Percentiles rank a stretch among this genome's conserved stretches.
Conservation (phyloP, 1,140 invertebrate species). For the Anadara kagoshimensis region DNA sequence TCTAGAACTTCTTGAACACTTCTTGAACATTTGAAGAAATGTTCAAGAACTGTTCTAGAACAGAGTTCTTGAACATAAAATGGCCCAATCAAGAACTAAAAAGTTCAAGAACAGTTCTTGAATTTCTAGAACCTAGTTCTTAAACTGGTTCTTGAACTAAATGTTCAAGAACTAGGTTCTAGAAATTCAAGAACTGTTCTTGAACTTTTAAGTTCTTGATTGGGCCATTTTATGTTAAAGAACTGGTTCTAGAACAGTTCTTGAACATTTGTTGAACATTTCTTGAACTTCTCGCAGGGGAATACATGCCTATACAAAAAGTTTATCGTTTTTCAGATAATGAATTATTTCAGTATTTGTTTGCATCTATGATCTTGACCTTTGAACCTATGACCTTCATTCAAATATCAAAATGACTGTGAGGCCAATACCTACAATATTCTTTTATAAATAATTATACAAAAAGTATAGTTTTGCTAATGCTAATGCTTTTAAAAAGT, state of each 20-base stretch:
- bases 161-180: constrained; percentile 12
- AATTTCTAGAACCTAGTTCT: constrained; percentile 11
- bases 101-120: constrained; percentile 1
- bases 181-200: constrained; percentile 3
- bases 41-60: constrained; percentile 12
- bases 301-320: too few relatives aligned
- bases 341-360: too few relatives aligned
- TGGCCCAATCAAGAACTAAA: constrained; percentile 1
- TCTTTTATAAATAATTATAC: too few relatives aligned
- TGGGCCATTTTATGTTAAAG: constrained; percentile 6
- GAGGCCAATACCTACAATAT: too few relatives aligned
- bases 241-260: constrained; percentile 7
- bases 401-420: too few relatives aligned
- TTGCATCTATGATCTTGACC: too few relatives aligned
- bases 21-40: constrained; percentile 11
- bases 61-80: constrained; percentile 7
- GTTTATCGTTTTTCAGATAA: too few relatives aligned
- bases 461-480: too few relatives aligned
- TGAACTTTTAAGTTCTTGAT: constrained; percentile 10
- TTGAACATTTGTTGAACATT: constrained; percentile 2
- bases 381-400: too few relatives aligned
- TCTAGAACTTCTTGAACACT: neutral
- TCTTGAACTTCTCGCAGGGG: constrained; percentile 14
- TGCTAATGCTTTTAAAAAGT: too few relatives aligned
- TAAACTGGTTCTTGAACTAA: neutral